phyloP scores from a whole-genome alignment of 2,888 invertebrate species.

The Nephrotoma appendiculata region DNA sequence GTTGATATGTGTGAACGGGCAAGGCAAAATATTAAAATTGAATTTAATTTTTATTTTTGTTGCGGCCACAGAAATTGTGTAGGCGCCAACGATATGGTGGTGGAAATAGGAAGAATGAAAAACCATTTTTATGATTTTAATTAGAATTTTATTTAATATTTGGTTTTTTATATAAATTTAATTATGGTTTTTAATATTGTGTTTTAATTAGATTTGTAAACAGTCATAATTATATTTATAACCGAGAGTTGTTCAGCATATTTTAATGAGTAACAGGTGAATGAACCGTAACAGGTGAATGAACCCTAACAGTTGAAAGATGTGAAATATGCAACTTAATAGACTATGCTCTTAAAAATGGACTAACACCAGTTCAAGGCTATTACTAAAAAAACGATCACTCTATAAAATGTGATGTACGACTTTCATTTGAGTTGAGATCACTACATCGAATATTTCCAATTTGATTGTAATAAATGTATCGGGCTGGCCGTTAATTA shows the following conservation, averaged over 20 bases:
- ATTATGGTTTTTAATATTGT: background rate
- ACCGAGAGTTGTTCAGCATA: no score
- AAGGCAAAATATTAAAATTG: background rate
- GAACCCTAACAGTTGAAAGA: no score
- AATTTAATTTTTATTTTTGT: background rate
- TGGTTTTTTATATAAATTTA: background rate
- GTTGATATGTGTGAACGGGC: background rate
- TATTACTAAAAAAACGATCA: no score
- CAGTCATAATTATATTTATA: background rate
- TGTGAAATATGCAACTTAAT: no score
- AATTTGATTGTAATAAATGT: no score
- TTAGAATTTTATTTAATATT: background rate
- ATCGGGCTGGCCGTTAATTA: no score
- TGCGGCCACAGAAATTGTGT: background rate
- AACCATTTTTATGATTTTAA: background rate
- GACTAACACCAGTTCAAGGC: no score
- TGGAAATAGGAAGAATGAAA: background rate
- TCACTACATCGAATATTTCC: no score
- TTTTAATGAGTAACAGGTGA: background rate
- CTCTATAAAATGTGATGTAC: no score
- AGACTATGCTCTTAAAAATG: no score
- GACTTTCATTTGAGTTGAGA: no score
- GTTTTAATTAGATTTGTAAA: background rate
- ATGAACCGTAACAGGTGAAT: background rate
- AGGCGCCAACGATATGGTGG: background rate